Conservation (phyloP, 1,140 invertebrate genomes). For the Holcopasites calliopsidis region DNA sequence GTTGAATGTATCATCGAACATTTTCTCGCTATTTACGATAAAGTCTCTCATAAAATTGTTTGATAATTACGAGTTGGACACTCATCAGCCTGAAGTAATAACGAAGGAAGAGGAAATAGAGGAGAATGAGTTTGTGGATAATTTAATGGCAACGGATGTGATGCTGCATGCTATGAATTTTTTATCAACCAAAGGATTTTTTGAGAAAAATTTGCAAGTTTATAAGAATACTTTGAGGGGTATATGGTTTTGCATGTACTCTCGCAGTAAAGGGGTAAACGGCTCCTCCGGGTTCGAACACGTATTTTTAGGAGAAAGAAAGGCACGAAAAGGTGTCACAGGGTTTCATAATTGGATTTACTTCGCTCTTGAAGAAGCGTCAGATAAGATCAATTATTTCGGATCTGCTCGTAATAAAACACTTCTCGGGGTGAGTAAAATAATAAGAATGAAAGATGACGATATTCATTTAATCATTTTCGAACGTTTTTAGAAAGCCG, state of each 20-base stretch:
- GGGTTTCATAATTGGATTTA: conserved; percentile 82
- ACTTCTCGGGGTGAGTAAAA: conserved; percentile 68
- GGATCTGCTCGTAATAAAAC: conserved; percentile 70
- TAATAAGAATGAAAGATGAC: not conserved
- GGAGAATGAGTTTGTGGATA: conserved; percentile 80
- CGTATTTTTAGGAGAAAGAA: conserved; percentile 80
- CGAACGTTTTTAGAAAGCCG: conserved; percentile 43
- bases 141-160: conserved; percentile 79
- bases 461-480: not conserved
- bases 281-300: conserved; percentile 79
- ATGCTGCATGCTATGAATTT: conserved; percentile 80
- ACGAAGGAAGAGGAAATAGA: conserved; percentile 78
- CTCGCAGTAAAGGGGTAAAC: conserved; percentile 80
- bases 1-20: conserved; percentile 28
- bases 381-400: conserved; percentile 77
- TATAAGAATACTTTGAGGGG: conserved; percentile 86
- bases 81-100: conserved; percentile 74
- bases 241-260: conserved; percentile 89
- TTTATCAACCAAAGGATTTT: conserved; percentile 76
- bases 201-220: conserved; percentile 39
- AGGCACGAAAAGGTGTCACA: conserved; percentile 69
- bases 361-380: conserved; percentile 75
- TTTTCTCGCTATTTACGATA: conserved; percentile 53
- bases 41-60: conserved; percentile 64
- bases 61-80: conserved; percentile 73